Evolutionary conservation across 2,888 invertebrate species (phyloP).

Genomic region (Pseudococcus viburni): DNA sequence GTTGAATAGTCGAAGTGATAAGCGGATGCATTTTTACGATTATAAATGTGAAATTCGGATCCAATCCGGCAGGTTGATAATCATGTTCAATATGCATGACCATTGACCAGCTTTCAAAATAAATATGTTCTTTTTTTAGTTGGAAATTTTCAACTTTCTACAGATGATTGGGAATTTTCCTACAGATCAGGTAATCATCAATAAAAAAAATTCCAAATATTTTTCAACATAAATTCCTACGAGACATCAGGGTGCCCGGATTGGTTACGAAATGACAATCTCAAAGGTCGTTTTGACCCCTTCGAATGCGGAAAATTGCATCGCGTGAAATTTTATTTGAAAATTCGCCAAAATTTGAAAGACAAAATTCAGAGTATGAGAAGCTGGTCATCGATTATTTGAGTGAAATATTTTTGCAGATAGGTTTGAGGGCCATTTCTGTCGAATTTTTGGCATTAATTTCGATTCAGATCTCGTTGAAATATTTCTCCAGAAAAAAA

Average conservation of each 20-base stretch:
- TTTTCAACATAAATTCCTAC: too few relatives aligned
- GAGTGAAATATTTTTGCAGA: too few relatives aligned
- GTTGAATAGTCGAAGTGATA: background rate
- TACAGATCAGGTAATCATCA: too few relatives aligned
- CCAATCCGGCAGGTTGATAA: background rate
- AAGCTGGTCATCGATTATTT: background rate
- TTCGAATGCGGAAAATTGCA: background rate
- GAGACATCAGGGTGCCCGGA: background rate
- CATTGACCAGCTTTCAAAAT: background rate
- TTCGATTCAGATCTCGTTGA: too few relatives aligned
- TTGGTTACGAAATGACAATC: background rate
- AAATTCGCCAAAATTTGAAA: conserved; percentile 1
- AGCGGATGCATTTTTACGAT: background rate
- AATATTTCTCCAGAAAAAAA: too few relatives aligned
- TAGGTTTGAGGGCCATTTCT: too few relatives aligned
- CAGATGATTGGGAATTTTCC: too few relatives aligned
- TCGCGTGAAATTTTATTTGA: background rate
- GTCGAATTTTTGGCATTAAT: too few relatives aligned
- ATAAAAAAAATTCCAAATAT: too few relatives aligned
- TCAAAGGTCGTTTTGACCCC: background rate
- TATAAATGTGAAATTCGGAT: background rate
- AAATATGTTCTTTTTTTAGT: too few relatives aligned
- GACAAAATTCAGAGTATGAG: background rate
- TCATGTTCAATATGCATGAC: background rate
- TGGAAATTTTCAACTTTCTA: too few relatives aligned